Base-by-base conservation (phyloP, 2,113 vertebrate genomes). In the Cebidichthys violaceus region DNA sequence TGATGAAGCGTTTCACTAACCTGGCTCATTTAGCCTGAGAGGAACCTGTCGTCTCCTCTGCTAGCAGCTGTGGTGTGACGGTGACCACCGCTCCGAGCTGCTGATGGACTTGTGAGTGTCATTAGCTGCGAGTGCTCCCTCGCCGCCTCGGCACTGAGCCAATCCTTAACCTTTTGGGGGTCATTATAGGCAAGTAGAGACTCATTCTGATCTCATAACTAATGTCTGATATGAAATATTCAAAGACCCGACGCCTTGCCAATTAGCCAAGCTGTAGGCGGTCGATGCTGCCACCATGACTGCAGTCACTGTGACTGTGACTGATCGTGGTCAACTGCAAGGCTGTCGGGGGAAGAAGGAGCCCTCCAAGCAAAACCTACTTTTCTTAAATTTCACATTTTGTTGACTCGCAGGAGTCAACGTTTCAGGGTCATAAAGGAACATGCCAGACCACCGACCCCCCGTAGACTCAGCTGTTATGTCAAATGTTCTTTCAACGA, bases 141-240 rank as follows among this genome's bases (percentile, higher is more conserved):
- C 2, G 22, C 57, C 29, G 73, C 52, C 71, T 43, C 74, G 10
- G 43, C 18, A 43, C 47, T 67, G n/a, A 82, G 79, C 35, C 67
- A 18, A 29, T 75, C 75, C 27, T 54, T 71, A 82, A 79, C 77
- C 86, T 86, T 87, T 77, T 64, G 43, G 72, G 67, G 57, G 80
- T 85, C 65, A 86, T 87, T 87, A 82, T 52, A 72, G 72, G 35
- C 54, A 81, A 89, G 81, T 55, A 68, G 33, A 84, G 66, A 59
- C 80, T 87, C 50, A 71, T 88, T 90, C 73, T 88, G 75, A 84
- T 84, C 67, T 65, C 4, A 74, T 82, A 86, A 74, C 79, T 88
- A 85, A 88, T 86, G 80, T 87, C 71, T 86, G 84, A 45, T 73
- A 90, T 92, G 33, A 92, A 91, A 92, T 89, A 93, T 91, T 93